Percentiles rank a stretch among this genome's conserved stretches.
phyloP scores from a whole-genome alignment of 2,797 vertebrate genomes.

The Catostomus latipinnis region DNA sequence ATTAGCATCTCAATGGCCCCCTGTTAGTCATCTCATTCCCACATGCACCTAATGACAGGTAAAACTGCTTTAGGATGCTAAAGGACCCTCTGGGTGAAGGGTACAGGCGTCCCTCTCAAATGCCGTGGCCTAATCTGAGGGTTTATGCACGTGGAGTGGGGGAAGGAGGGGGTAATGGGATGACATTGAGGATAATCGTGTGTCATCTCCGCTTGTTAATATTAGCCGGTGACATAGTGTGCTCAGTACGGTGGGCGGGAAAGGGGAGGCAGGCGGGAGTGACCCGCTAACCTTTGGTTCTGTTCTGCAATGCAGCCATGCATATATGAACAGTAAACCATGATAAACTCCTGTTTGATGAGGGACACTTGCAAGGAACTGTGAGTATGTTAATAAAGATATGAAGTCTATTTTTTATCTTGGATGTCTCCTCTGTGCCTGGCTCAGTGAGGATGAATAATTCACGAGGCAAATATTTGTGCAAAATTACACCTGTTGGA shows the following conservation, averaged over 20 bases:
- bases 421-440: constrained; percentile 65
- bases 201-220: constrained; percentile 87
- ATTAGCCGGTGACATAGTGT: constrained; percentile 77
- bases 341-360: constrained; percentile 33
- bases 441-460: constrained; percentile 60
- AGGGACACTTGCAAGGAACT: background rate
- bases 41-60: constrained; percentile 72
- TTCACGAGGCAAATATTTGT: constrained; percentile 43
- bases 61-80: constrained; percentile 72
- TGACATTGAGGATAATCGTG: constrained; percentile 90
- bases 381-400: background rate
- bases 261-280: constrained; percentile 73
- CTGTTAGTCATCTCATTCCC: constrained; percentile 38
- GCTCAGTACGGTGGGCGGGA: constrained; percentile 64
- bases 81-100: constrained; percentile 68
- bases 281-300: constrained; percentile 74
- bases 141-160: background rate
- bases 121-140: background rate
- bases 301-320: constrained; percentile 57
- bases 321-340: constrained; percentile 61
- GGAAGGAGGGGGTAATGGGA: constrained; percentile 54
- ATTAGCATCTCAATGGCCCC: constrained; percentile 56
- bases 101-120: constrained; percentile 18
- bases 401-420: background rate
- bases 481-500: constrained; percentile 68